Evolutionary conservation across 2,888 invertebrate species (phyloP).

Genomic region (Ormia ochracea): DNA sequence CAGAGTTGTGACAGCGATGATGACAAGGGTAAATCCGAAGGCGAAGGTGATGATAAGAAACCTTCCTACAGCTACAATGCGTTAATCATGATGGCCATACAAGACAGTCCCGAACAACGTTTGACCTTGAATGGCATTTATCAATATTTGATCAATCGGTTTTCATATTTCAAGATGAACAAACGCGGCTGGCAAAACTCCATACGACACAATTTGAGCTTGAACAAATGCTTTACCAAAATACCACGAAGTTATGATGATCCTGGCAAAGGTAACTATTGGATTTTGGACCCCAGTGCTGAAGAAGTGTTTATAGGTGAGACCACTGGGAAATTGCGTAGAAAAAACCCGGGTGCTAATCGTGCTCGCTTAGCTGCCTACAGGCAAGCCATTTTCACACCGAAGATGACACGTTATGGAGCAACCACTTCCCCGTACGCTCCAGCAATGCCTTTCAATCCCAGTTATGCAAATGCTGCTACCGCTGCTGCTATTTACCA

Average conservation of each 20-base stretch:
- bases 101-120: slow-evolving; percentile 93
- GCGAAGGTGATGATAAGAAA: slow-evolving; percentile 82
- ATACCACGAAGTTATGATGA: slow-evolving; percentile 98
- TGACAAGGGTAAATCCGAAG: slow-evolving; percentile 60
- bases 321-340: slow-evolving; percentile 95
- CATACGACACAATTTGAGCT: slow-evolving; percentile 95
- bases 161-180: slow-evolving; percentile 98
- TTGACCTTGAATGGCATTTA: slow-evolving; percentile 97
- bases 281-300: slow-evolving; percentile 98
- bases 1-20: slow-evolving; percentile 59
- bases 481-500: slow-evolving; percentile 74
- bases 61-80: slow-evolving; percentile 99
- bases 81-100: slow-evolving; percentile 99
- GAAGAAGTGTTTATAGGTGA: slow-evolving; percentile 99
- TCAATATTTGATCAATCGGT: slow-evolving; percentile 98
- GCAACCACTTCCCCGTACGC: slow-evolving; percentile 65
- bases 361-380: slow-evolving; percentile 92
- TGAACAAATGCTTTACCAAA: slow-evolving; percentile 99
- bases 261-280: slow-evolving; percentile 99
- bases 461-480: slow-evolving; percentile 67
- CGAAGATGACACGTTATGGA: slow-evolving; percentile 70
- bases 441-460: slow-evolving; percentile 66
- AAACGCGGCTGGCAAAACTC: slow-evolving; percentile 99
- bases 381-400: slow-evolving; percentile 80
- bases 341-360: slow-evolving; percentile 93